These are phyloP conservation scores for Serranus cabrilla DNA, from an alignment of 2,797 vertebrate genomes.

Conservation along the genomic window DNA sequence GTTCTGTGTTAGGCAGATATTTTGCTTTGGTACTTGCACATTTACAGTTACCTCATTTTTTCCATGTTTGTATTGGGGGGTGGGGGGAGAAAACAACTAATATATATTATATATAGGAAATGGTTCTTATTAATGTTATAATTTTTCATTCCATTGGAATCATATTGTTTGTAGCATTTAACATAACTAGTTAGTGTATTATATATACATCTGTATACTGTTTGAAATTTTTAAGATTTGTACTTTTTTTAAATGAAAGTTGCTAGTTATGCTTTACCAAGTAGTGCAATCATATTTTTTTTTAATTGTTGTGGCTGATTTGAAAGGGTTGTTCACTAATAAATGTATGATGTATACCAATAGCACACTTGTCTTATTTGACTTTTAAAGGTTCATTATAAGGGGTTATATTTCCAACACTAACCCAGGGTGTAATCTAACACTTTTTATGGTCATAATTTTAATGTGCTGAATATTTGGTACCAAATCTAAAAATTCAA, in stretches of 20 bases:
- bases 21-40: conserved; percentile 99
- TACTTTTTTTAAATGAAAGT: conserved; percentile 99
- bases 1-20: conserved; percentile 96
- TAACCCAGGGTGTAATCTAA: no score
- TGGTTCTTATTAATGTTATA: conserved; percentile 99
- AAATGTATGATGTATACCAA: conserved; percentile 99
- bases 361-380: conserved; percentile 61
- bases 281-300: conserved; percentile 99
- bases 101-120: conserved; percentile 99
- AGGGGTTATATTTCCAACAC: neutral
- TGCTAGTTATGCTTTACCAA: conserved; percentile 99
- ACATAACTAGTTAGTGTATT: conserved; percentile 99
- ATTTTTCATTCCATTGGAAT: conserved; percentile 99
- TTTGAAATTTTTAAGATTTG: conserved; percentile 99
- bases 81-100: conserved; percentile 92
- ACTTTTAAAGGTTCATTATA: neutral
- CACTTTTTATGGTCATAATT: no score
- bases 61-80: conserved; percentile 99
- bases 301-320: conserved; percentile 99
- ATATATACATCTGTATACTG: conserved; percentile 99
- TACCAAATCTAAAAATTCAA: no score
- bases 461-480: no score
- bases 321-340: conserved; percentile 99
- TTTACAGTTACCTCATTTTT: conserved; percentile 99
- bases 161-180: conserved; percentile 99